Base-by-base conservation (phyloP, 2,113 vertebrate species). In the Acanthisitta chloris region DNA sequence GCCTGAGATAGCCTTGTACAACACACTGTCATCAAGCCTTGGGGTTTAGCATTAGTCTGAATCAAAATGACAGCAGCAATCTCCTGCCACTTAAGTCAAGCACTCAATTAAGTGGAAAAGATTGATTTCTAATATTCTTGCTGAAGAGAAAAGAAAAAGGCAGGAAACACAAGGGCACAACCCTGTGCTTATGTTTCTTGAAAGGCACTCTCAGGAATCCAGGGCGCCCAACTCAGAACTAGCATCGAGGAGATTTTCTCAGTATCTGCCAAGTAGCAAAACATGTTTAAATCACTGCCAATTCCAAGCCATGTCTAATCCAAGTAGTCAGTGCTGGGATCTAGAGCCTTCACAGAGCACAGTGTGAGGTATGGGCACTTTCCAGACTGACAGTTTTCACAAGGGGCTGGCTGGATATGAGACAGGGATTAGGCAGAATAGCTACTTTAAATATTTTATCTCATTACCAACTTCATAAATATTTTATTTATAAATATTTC, bases 401-500 rank as follows among this genome's bases (percentile, higher is more conserved):
- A 33, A 13, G 21, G 62, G 59, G 69, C 42, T 67, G 69, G 24
- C 62, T 67, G 77, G 33, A 49, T 51, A 38, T 2, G 46, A 90
- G 46, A 45, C 17, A 77, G 38, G 52, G 80, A 86, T 86, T 65
- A 80, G 38, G 33, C 38, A 69, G 43, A 73, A 45, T 11, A 69
- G 38, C 59, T 83, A 70, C 71, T 79, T 88, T 8, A 73, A 95
- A 84, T 83, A 81, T 58, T 89, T 95, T 52, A 88, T 52, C 86
- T 86, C 51, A 64, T 38, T 70, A 58, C 29, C 61, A 81, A 42
- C 61, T 72, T 86, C 6, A 78, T 59, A 79, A 85, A 74, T 86
- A 80, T 69, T 92, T 57, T 42, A 88, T 91, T 88, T 78, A 57
- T 21, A 91, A 86, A 45, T 93, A 85, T 71, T 90, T 93, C 65